These are phyloP conservation scores for Ichneumon xanthorius DNA, from an alignment of 2,888 invertebrate genomes.

Conservation along the genomic window DNA sequence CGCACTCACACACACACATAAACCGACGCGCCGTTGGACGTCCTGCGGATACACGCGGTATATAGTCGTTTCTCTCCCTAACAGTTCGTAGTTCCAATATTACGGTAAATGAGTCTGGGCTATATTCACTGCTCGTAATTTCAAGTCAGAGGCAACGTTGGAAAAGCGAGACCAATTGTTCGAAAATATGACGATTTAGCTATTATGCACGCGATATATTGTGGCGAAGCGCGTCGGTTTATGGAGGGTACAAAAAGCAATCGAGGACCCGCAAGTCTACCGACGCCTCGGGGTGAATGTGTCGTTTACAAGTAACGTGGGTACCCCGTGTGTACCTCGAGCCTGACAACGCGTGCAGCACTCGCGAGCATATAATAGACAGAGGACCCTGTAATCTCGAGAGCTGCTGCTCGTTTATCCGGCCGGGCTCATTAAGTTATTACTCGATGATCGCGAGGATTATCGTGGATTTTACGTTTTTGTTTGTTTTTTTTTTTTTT, in stretches of 20 bases:
- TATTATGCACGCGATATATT: constrained; percentile 51
- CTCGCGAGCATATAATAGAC: constrained; percentile 30
- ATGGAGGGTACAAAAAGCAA: constrained; percentile 40
- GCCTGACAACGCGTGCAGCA: constrained; percentile 20
- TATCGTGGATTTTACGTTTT: constrained; percentile 51
- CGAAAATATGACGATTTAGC: constrained; percentile 53
- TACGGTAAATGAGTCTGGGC: constrained; percentile 25
- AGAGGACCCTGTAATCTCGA: constrained; percentile 58
- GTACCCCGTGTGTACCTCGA: constrained; percentile 22
- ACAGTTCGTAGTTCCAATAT: constrained; percentile 15
- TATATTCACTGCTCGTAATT: constrained; percentile 38
- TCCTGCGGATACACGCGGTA: neutral
- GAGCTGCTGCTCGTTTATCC: constrained; percentile 67
- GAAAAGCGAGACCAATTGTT: constrained; percentile 61
- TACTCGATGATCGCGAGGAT: constrained; percentile 68
- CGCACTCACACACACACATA: neutral
- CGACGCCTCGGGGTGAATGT: constrained; percentile 53
- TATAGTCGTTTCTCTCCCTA: neutral
- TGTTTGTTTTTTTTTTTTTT: constrained; percentile 2
- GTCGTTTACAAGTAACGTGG: constrained; percentile 60
- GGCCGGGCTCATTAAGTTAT: constrained; percentile 71
- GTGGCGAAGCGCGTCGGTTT: neutral
- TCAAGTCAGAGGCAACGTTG: constrained; percentile 7
- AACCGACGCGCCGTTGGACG: neutral
- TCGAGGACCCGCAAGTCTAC: constrained; percentile 38